Conservation (phyloP, 2,113 vertebrate species). For the Colius striatus region DNA sequence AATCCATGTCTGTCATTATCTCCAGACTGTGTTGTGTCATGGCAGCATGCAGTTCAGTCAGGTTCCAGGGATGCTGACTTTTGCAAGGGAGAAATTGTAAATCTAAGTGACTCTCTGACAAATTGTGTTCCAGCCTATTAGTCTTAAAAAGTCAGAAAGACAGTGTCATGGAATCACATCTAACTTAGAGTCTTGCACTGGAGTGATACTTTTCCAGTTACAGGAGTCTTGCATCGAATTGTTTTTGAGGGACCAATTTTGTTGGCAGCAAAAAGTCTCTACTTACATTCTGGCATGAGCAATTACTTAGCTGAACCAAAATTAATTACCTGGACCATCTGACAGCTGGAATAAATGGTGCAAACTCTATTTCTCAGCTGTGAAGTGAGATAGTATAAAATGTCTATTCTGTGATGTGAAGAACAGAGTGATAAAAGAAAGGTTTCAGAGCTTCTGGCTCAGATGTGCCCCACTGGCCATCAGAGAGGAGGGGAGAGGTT, state of each 20-base stretch:
- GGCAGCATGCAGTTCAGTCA: not conserved
- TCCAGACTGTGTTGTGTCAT: rapidly evolving
- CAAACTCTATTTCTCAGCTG: not conserved
- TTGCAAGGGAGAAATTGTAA: not conserved
- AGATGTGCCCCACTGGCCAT: rapidly evolving
- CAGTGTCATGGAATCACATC: not conserved
- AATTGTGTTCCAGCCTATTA: not conserved
- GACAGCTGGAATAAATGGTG: not conserved
- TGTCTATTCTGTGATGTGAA: not conserved
- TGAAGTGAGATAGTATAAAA: not conserved
- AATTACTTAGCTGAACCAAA: not conserved
- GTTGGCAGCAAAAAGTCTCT: not conserved
- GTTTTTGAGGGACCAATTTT: not conserved
- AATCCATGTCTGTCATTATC: not conserved
- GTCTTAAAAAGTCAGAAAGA: not conserved
- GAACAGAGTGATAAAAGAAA: not conserved
- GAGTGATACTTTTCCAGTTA: not conserved
- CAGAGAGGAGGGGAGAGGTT: not conserved
- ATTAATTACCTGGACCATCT: not conserved
- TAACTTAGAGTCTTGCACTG: not conserved
- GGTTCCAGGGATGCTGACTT: not conserved
- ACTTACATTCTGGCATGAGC: not conserved
- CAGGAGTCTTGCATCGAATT: not conserved
- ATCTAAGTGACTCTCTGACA: not conserved
- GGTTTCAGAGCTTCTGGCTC: not conserved